These are phyloP conservation scores for Mormyrus lacerda DNA, from an alignment of 2,113 vertebrate species.

Conservation along the genomic window DNA sequence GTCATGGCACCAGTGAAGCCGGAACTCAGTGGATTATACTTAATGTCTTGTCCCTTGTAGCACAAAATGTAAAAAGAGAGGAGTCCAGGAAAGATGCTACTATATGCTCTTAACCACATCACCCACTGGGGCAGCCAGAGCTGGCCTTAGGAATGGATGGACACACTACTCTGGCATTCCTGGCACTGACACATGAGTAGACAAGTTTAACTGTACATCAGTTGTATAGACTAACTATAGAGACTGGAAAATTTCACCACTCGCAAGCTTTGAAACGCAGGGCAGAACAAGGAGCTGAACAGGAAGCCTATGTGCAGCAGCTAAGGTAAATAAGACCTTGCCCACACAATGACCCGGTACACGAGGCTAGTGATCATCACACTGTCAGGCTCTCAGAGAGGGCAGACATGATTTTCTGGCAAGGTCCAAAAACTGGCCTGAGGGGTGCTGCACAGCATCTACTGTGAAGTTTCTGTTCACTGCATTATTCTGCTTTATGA, in stretches of 20 bases:
- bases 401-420: neutral
- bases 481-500: neutral
- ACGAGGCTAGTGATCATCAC: neutral
- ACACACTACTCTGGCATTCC: neutral
- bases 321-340: neutral
- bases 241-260: neutral
- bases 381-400: neutral
- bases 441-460: neutral
- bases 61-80: neutral
- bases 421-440: neutral
- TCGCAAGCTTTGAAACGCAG: neutral
- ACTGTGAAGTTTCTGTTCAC: neutral
- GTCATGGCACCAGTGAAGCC: neutral
- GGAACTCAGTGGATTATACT: neutral
- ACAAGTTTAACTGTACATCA: neutral
- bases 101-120: neutral
- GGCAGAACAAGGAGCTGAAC: neutral
- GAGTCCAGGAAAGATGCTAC: neutral
- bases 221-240: neutral
- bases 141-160: neutral
- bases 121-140: neutral
- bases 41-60: neutral
- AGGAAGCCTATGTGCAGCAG: neutral
- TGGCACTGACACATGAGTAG: neutral
- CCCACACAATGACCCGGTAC: neutral